phyloP scores from a whole-genome alignment of 1,140 invertebrate genomes.

The Euschistus heros region DNA sequence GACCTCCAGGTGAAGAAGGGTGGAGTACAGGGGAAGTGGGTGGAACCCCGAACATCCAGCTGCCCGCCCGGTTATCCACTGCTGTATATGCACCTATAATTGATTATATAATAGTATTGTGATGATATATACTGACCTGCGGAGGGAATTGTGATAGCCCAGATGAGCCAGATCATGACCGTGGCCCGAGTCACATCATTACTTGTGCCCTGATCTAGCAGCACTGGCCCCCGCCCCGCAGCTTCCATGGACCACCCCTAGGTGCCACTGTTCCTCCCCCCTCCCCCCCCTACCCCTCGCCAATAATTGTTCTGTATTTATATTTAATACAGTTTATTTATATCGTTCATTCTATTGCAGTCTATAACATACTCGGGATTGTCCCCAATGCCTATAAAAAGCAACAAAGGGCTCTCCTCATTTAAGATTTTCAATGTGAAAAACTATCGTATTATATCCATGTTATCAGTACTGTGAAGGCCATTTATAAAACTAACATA shows the following conservation, averaged over 20 bases:
- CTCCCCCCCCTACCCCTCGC: background rate
- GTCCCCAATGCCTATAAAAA: too few species aligned
- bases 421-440: too few species aligned
- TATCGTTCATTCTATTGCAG: too few species aligned
- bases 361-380: too few species aligned
- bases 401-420: too few species aligned
- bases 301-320: too few species aligned
- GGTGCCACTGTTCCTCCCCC: background rate
- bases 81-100: background rate
- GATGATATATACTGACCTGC: background rate
- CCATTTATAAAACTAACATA: too few species aligned
- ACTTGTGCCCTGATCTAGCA: background rate
- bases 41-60: background rate
- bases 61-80: background rate
- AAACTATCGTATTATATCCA: too few species aligned
- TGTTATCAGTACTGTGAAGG: too few species aligned
- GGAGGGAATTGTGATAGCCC: background rate
- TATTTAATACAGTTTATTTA: too few species aligned
- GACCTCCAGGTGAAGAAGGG: background rate
- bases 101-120: too few species aligned
- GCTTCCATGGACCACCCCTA: background rate
- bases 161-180: constrained; percentile 6
- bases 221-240: background rate
- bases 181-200: background rate
- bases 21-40: background rate